Evolutionary conservation across 2,797 vertebrate genomes (phyloP), one percentile per base, ranked within the genome.

Genomic region (Nannoperca obscura): DNA sequence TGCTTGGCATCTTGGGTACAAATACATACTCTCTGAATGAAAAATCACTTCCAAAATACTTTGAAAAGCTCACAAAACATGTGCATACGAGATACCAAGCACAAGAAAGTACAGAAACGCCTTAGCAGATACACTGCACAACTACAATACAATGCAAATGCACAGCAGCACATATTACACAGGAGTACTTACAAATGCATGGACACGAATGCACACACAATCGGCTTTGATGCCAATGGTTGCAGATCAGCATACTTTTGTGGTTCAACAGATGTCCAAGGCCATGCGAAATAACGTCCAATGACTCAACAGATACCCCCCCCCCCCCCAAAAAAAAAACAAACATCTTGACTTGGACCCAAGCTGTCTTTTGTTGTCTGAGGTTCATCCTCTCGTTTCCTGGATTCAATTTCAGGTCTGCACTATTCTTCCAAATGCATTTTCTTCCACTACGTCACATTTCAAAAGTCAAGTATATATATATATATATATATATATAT

Each of bases 41-140:
- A 79, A 52, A 70, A 73, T 34, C 36, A 75, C 73, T 88, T 81
- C 27, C 71, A 64, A 82, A 75, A 73, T 53, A 81, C 66, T 71
- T 57, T 75, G n/a, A 80, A 73, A 85, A 55, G 30, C 30, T 46
- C 10, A 24, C 10, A 73, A 86, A 75, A 76, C 55, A 75, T 14
- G 49, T 38, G 34, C 59, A 40, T 50, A 71, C 40, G 40, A 50
- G 9, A 49, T 58, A 40, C 11, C 10, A 20, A 59, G 19, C 27
- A 50, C 24, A 14, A 70, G 12, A 10, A 52, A 68, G 38, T 49
- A 46, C 12, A 40, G 32, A 78, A 67, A 74, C 22, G 20, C 14
- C 30, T 15, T 11, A 38, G 47, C 60, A 71, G 44, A 76, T 53
- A 20, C 52, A 53, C 27, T 80, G 69, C 46, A 72, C 58, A 27